Evolutionary conservation across 1,140 invertebrate genomes (phyloP).

Genomic region (Gerris buenoi): DNA sequence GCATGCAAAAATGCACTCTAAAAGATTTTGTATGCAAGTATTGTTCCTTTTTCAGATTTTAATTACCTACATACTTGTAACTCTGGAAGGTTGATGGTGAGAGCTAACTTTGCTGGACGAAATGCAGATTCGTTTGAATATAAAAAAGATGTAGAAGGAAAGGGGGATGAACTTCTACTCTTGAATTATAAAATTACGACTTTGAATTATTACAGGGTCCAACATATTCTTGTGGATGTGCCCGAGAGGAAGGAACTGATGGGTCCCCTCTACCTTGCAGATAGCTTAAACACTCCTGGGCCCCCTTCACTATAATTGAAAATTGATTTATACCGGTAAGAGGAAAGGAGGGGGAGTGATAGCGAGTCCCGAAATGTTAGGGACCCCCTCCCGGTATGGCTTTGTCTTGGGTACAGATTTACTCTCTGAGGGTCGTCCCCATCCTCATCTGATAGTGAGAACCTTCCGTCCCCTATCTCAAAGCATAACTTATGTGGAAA

Average conservation of each 20-base stretch:
- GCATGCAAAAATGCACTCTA: too few relatives aligned
- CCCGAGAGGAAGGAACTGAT: not conserved
- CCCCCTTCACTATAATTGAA: not conserved
- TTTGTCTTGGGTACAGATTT: not conserved
- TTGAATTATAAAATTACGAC: too few relatives aligned
- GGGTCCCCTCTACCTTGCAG: not conserved
- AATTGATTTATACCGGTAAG: not conserved
- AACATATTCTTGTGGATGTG: not conserved
- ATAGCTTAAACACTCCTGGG: not conserved
- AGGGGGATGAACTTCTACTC: too few relatives aligned
- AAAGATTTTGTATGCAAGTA: too few relatives aligned
- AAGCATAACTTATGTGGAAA: not conserved
- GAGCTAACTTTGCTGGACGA: too few relatives aligned
- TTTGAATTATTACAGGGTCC: too few relatives aligned
- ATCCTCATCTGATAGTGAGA: not conserved
- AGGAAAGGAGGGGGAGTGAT: not conserved
- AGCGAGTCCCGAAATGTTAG: not conserved
- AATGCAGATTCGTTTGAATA: too few relatives aligned
- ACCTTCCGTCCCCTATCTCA: not conserved
- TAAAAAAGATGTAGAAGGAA: too few relatives aligned
- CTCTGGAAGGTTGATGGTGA: too few relatives aligned
- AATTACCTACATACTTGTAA: too few relatives aligned
- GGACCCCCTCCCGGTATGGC: not conserved
- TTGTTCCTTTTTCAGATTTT: too few relatives aligned
- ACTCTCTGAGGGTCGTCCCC: not conserved